Conservation (phyloP, 2,113 vertebrate genomes). For the Pogona vitticeps region DNA sequence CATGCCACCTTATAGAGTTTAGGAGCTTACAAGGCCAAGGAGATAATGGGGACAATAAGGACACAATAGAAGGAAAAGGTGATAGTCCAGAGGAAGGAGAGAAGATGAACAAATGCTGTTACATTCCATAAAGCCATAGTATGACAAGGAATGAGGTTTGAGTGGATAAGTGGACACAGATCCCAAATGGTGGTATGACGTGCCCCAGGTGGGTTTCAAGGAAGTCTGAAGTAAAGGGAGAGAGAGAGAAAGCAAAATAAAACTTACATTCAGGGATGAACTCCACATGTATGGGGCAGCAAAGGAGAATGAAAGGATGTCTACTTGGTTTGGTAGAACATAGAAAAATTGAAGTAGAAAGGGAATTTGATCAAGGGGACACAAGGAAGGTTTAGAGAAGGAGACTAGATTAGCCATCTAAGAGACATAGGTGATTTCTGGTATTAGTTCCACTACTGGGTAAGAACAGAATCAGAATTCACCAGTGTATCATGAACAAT, state of each 20-base stretch:
- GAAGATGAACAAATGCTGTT: neutral
- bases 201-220: neutral
- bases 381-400: neutral
- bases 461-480: neutral
- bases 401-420: neutral
- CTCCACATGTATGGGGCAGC: neutral
- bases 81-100: neutral
- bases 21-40: neutral
- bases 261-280: neutral
- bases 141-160: neutral
- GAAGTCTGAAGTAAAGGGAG: neutral
- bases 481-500: neutral
- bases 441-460: conserved; percentile 20
- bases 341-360: neutral
- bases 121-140: neutral
- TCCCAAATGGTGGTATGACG: neutral
- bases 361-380: neutral
- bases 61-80: neutral
- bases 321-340: too few species aligned
- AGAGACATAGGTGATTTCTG: neutral
- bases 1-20: neutral
- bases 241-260: neutral
- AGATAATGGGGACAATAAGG: neutral
- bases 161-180: neutral
- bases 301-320: neutral